These are phyloP conservation scores for Urophycis tenuis DNA, from an alignment of 2,797 vertebrate genomes.

Conservation along the genomic window DNA sequence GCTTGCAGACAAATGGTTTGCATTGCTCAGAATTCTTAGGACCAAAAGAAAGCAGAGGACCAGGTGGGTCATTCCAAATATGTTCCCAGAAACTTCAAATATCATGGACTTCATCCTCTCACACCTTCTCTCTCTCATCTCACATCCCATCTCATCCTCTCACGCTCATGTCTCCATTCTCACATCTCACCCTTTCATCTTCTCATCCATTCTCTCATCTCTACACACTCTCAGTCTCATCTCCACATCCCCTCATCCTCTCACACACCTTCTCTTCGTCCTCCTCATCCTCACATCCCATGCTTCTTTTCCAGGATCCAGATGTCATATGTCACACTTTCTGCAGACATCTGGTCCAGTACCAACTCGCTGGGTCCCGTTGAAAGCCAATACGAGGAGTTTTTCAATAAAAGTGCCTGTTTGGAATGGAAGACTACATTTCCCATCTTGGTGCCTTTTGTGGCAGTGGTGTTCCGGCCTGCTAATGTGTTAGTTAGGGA, in stretches of 20 bases:
- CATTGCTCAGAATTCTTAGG: background rate
- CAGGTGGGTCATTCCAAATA: background rate
- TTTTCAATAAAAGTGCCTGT: background rate
- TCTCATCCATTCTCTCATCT: background rate
- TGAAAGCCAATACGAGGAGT: background rate
- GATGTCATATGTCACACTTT: background rate
- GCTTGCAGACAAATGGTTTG: slow-evolving; percentile 4
- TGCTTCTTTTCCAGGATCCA: background rate
- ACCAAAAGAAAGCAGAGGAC: background rate
- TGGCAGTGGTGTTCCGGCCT: background rate
- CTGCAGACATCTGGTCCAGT: background rate
- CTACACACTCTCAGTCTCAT: background rate
- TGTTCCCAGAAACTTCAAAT: background rate
- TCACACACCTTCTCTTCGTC: background rate
- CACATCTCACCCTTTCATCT: no score
- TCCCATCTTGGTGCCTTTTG: background rate
- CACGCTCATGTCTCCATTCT: no score
- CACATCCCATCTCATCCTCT: no score
- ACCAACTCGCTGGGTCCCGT: background rate
- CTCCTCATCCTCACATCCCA: background rate
- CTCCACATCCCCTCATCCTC: no score
- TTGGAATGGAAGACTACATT: background rate
- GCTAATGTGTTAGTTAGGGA: background rate
- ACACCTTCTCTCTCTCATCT: background rate
- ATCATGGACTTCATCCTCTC: background rate